Base-by-base conservation (phyloP, 2,113 vertebrate genomes). In the Beaufortia kweichowensis region DNA sequence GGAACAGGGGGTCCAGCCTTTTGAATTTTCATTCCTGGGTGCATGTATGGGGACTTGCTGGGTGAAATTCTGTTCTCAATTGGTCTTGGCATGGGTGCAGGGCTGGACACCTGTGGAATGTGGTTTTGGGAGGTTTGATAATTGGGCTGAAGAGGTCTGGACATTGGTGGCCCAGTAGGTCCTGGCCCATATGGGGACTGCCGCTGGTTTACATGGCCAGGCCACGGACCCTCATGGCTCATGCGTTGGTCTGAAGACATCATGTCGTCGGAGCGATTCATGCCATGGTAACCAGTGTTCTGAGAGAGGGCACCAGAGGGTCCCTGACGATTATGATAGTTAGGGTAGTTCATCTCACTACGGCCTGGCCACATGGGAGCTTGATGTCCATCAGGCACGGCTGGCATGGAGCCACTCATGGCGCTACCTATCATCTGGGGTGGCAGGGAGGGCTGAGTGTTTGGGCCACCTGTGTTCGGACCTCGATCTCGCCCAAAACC, bases 41-140 rank as follows among this genome's bases (percentile, higher is more conserved):
- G 95, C 91, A 98, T 92, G 92, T 96, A 98, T 1, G 95, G 94
- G 62, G 95, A 94, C 89, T 98, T 99, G 86, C 94, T 98, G 33
- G 97, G 97, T 56, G 96, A 99, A 59, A 95, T 98, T 84, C 95
- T 93, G 86, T 94, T 97, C 86, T 98, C 97, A 90, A 97, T 91
- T 83, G 95, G 92, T 87, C 95, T 93, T 74, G 95, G 92, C 90
- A 97, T 93, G 89, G 96, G 95, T 43, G 96, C 92, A 53, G 96
- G 94, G 86, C 95, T 99, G 73, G 96, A 95, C 92, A 97, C 96
- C 92, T 97, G 96, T 93, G 96, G 93, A 95, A 98, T 95, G 94
- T 98, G 96, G 92, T 98, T 99, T 91, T 96, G 95, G 33, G 95
- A 89, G 75, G 94, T 87, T 83, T 95, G 96, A 89, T 95, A 98